Conservation (phyloP, 2,113 vertebrate species). For the Rhea americana region DNA sequence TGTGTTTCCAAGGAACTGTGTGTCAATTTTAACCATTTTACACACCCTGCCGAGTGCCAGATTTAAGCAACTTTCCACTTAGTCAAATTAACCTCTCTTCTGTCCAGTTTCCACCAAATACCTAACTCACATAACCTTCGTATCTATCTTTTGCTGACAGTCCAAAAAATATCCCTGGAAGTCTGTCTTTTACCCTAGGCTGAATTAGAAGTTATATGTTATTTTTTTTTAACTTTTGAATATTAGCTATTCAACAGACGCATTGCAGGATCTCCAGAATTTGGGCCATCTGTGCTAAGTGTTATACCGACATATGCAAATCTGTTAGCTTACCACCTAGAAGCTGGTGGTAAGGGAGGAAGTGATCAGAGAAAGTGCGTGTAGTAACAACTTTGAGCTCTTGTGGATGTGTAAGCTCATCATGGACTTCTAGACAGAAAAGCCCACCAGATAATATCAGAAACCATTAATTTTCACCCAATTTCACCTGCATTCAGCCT, state of each 20-base stretch:
- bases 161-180: neutral
- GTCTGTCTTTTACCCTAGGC: neutral
- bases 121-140: neutral
- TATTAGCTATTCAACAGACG: neutral
- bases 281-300: neutral
- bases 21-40: constrained; percentile 17
- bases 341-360: neutral
- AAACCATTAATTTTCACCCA: neutral
- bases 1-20: neutral
- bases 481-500: neutral
- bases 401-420: neutral
- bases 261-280: neutral
- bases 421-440: neutral
- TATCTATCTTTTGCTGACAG: neutral
- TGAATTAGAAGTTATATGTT: neutral
- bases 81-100: constrained; percentile 1
- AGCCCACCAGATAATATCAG: neutral
- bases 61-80: neutral
- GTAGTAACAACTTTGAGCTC: neutral
- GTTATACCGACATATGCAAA: neutral
- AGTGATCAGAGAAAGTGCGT: neutral
- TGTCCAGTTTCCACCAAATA: neutral
- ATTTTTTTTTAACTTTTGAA: neutral
- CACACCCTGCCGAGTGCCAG: neutral
- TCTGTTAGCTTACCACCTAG: neutral